Base-by-base conservation (phyloP, 2,888 invertebrate genomes). In the Hypercompe scribonia region DNA sequence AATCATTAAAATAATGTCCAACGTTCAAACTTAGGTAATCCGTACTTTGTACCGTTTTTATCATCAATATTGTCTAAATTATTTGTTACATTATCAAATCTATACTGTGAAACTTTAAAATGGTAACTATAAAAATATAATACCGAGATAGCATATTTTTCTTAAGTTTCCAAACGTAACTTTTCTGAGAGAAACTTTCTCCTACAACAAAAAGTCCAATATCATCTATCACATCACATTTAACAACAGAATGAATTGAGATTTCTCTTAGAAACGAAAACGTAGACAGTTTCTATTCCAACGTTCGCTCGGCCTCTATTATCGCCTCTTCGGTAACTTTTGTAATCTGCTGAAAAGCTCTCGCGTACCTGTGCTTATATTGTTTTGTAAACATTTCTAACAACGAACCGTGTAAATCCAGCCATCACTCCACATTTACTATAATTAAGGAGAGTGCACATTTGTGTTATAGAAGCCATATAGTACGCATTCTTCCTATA, bases 371-470 rank as follows among this genome's bases (percentile, higher is more conserved):
- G 74, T 70, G 64, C 73, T 75, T 82, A 76, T 81, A 83, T 78
- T 86, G 69, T 78, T 77, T 77, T 76, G 78, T 77, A 79, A 81
- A 83, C 76, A 78, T 77, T 79, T 76, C 74, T 73, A 65, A 77
- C 77, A 79, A 78, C 77, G 73, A 80, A 78, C 79, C 83, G 80
- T 84, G 79, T 34, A 58, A 83, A 84, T 85, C 78, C 83, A 75
- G 78, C 82, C 81, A 77, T 83, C 84, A 86, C 85, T 87, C 81
- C 88, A 86, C 87, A 86, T 88, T 89, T 85, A 88, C 84, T 87
- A 88, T 90, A 90, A 91, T 91, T 90, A 91, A 86, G 84, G 82
- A 83, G 86, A 91, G 89, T 90, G 91, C 89, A 88, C 86, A 87
- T 86, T 87, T 88, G 86, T 88, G 88, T 87, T 78, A 78, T 71